These are phyloP conservation scores for Brevimyrus niger DNA, from an alignment of 2,113 vertebrate species.

Conservation along the genomic window DNA sequence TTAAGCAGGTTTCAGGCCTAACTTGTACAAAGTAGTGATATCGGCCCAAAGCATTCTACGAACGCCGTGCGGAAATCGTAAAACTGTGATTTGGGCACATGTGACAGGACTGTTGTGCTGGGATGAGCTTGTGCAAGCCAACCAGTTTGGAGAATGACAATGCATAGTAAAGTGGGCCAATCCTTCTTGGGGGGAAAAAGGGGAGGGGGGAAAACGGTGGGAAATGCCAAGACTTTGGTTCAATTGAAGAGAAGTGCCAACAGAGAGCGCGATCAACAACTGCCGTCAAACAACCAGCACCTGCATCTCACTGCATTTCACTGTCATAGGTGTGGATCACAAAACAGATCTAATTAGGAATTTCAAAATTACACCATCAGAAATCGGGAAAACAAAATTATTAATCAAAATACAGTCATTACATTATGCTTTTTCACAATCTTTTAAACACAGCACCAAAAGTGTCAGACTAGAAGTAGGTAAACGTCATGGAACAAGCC, in stretches of 20 bases:
- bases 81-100: conserved; percentile 20
- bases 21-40: neutral
- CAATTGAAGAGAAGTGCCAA: conserved; percentile 13
- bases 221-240: neutral
- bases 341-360: neutral
- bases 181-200: neutral
- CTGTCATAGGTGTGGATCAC: neutral
- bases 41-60: neutral
- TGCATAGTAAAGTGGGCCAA: neutral
- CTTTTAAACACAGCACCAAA: neutral
- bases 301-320: neutral
- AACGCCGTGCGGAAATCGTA: neutral
- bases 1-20: neutral
- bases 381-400: neutral
- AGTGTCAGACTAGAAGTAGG: neutral
- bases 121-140: conserved; percentile 12
- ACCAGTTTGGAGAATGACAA: neutral
- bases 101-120: conserved; percentile 26
- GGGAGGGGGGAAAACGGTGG: conserved; percentile 5
- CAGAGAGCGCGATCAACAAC: conserved; percentile 24
- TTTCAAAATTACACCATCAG: neutral
- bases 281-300: neutral
- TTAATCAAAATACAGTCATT: neutral
- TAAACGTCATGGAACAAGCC: neutral
- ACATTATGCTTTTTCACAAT: too few relatives aligned